Conservation (phyloP, 2,113 vertebrate species). For the Dasyurus viverrinus region DNA sequence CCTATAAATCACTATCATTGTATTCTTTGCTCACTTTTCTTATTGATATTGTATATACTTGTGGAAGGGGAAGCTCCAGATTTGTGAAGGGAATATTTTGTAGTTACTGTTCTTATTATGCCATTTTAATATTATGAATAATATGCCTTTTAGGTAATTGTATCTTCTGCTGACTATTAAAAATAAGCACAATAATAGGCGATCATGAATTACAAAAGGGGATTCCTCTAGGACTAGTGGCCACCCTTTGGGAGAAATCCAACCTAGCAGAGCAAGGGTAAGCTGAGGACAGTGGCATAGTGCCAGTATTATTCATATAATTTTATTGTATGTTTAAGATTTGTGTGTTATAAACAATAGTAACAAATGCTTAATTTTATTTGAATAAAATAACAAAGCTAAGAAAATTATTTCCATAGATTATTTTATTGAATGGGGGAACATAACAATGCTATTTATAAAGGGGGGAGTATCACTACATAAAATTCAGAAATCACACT, state of each 20-base stretch:
- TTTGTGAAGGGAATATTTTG: background rate
- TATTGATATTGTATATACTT: background rate
- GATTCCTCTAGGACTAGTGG: background rate
- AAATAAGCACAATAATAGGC: background rate
- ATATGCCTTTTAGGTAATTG: background rate
- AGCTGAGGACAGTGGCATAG: background rate
- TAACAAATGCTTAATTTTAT: background rate
- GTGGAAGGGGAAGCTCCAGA: background rate
- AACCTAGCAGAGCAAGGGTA: background rate
- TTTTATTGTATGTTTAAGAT: background rate
- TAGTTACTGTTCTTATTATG: background rate
- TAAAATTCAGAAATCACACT: background rate
- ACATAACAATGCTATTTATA: background rate
- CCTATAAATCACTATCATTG: background rate
- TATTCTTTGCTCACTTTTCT: background rate
- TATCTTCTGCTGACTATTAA: background rate
- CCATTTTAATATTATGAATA: background rate
- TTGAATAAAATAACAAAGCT: background rate
- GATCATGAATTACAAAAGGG: background rate
- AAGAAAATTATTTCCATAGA: background rate
- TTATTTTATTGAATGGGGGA: background rate
- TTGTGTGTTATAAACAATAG: background rate
- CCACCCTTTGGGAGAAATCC: background rate
- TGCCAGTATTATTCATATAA: background rate
- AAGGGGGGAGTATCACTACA: background rate